Conservation (phyloP, 23 tunicate genomes). For the Aplidium turbinatum region DNA sequence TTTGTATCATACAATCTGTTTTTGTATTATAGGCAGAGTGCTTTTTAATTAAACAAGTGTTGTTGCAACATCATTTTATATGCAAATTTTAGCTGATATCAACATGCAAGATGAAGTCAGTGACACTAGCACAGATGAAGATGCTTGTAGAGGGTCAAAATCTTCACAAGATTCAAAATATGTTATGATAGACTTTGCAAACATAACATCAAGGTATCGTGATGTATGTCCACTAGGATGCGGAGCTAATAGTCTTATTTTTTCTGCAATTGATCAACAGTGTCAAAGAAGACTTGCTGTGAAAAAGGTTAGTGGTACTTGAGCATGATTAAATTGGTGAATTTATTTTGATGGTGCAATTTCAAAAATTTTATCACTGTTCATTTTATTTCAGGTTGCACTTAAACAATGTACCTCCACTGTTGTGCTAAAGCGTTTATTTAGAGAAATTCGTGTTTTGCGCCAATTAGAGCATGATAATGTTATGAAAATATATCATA, state of each 20-base stretch:
- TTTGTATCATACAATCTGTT: too few relatives aligned
- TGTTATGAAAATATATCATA: constrained; percentile 61
- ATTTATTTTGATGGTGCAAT: neutral
- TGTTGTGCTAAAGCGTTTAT: constrained; percentile 47
- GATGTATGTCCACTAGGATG: constrained; percentile 77
- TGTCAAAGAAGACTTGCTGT: constrained; percentile 68
- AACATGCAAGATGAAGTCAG: constrained; percentile 51
- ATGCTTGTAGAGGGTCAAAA: constrained; percentile 11
- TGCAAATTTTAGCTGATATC: constrained; percentile 12
- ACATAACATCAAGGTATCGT: constrained; percentile 63
- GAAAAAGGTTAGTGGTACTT: constrained; percentile 50
- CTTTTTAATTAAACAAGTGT: too few relatives aligned
- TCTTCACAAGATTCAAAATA: constrained; percentile 11
- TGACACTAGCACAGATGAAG: constrained; percentile 29
- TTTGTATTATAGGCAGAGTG: too few relatives aligned
- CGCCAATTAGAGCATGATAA: constrained; percentile 76
- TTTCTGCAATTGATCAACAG: constrained; percentile 77
- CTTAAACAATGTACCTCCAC: constrained; percentile 40
- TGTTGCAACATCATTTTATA: constrained; percentile 15
- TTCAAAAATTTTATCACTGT: neutral
- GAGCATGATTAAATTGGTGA: neutral
- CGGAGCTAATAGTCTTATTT: constrained; percentile 69
- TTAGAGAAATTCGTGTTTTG: constrained; percentile 76
- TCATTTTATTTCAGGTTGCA: constrained; percentile 29
- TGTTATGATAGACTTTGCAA: constrained; percentile 48